Evolutionary conservation across 1,140 invertebrate species (phyloP).

Genomic region (Bombus consobrinus): DNA sequence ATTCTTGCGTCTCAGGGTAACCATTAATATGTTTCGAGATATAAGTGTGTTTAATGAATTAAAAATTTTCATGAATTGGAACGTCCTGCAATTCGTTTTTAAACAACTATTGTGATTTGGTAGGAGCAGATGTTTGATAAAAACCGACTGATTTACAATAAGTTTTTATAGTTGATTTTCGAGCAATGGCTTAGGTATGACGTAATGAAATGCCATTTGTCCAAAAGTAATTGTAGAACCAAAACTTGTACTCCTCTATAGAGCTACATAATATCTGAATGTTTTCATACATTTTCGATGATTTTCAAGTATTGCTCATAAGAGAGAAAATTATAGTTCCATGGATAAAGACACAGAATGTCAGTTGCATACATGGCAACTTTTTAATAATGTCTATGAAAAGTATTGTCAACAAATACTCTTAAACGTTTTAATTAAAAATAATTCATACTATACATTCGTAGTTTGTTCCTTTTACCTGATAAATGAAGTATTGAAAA

Average conservation of each 20-base stretch:
- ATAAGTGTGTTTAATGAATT: slow-evolving; percentile 29
- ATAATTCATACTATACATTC: slow-evolving; percentile 73
- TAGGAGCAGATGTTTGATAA: slow-evolving; percentile 58
- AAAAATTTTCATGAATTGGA: slow-evolving; percentile 62
- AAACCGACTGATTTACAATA: slow-evolving; percentile 74
- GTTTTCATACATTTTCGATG: slow-evolving; percentile 55
- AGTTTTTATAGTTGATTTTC: slow-evolving; percentile 74
- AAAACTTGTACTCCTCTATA: slow-evolving; percentile 43
- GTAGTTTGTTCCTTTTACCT: slow-evolving; percentile 42
- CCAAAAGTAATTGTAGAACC: slow-evolving; percentile 55
- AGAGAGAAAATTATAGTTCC: slow-evolving; percentile 36
- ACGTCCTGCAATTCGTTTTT: slow-evolving; percentile 72
- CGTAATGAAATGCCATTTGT: slow-evolving; percentile 46
- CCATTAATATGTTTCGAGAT: slow-evolving; percentile 18
- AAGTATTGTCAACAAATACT: slow-evolving; percentile 79
- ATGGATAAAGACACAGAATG: slow-evolving; percentile 42
- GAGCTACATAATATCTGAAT: slow-evolving; percentile 53
- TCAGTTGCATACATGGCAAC: slow-evolving; percentile 63
- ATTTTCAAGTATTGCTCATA: slow-evolving; percentile 64
- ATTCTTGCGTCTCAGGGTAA: slow-evolving; percentile 52
- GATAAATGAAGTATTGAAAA: slow-evolving; percentile 36
- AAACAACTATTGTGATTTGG: slow-evolving; percentile 65
- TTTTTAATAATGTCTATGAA: slow-evolving; percentile 77
- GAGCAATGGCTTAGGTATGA: slow-evolving; percentile 63
- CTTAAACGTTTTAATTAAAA: slow-evolving; percentile 80